Evolutionary conservation across 2,797 vertebrate genomes (phyloP).

Genomic region (Myiotriccus ornatus): DNA sequence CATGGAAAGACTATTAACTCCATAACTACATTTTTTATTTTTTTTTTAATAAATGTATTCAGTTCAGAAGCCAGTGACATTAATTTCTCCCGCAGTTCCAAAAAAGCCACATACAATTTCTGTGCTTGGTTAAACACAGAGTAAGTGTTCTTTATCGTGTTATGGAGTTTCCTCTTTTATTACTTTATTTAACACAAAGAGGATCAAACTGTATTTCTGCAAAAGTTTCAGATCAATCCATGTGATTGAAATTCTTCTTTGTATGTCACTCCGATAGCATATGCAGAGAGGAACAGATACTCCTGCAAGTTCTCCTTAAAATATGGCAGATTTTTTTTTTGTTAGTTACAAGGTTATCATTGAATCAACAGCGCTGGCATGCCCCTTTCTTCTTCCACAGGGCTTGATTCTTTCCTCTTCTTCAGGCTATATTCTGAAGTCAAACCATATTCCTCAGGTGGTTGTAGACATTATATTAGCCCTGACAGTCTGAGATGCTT

Average conservation of each 20-base stretch:
- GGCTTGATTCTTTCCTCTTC: neutral
- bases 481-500: neutral
- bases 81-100: rapidly evolving
- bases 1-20: neutral
- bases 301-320: neutral
- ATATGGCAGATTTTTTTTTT: neutral
- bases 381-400: neutral
- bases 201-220: neutral
- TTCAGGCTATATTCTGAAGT: neutral
- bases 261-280: neutral
- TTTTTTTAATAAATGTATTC: neutral
- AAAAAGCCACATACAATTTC: neutral
- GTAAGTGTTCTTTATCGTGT: neutral
- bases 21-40: neutral
- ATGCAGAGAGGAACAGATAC: neutral
- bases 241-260: neutral
- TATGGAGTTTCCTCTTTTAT: neutral
- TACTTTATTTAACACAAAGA: neutral
- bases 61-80: neutral
- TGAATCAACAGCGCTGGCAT: neutral
- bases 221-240: neutral
- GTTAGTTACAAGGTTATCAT: neutral
- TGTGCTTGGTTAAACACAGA: neutral
- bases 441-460: neutral
- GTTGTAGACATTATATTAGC: neutral